A percentile compares a stretch with the other conserved stretches of the same genome.
Evolutionary conservation across 2,797 vertebrate genomes (phyloP).

Genomic region (Gymnoscopelus microlampas): DNA sequence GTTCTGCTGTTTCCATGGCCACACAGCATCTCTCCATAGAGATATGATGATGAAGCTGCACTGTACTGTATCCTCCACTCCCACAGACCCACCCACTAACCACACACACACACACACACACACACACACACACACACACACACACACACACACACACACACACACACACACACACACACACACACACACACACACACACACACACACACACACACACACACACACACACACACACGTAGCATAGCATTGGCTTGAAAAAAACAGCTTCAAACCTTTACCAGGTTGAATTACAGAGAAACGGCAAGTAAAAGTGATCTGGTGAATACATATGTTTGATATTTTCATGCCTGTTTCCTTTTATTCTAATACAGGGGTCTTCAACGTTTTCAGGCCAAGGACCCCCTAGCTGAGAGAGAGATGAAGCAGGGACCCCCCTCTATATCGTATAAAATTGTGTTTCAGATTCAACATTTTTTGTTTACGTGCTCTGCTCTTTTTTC

Average conservation of each 20-base stretch:
- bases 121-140: constrained; percentile 23
- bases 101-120: constrained; percentile 16
- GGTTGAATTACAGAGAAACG: constrained; percentile 14
- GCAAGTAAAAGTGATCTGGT: background rate
- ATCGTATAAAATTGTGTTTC: too few relatives aligned
- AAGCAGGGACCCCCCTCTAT: too few relatives aligned
- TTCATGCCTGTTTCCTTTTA: constrained; percentile 22
- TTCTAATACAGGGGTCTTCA: too few relatives aligned
- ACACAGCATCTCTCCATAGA: constrained; percentile 62
- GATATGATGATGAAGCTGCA: constrained; percentile 33
- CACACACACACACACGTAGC: too few relatives aligned
- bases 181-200: background rate
- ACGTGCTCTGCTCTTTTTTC: too few relatives aligned
- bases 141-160: background rate
- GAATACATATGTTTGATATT: constrained; percentile 7
- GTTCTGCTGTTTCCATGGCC: constrained; percentile 75
- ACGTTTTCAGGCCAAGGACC: too few relatives aligned
- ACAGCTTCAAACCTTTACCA: too few relatives aligned
- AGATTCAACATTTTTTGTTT: too few relatives aligned
- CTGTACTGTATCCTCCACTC: background rate
- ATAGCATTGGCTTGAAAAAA: too few relatives aligned
- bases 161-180: background rate
- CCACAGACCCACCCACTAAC: constrained; percentile 24
- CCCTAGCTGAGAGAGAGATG: too few relatives aligned
- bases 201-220: background rate